phyloP scores from a whole-genome alignment of 2,797 vertebrate genomes.

The Micropoecilia bifurca region DNA sequence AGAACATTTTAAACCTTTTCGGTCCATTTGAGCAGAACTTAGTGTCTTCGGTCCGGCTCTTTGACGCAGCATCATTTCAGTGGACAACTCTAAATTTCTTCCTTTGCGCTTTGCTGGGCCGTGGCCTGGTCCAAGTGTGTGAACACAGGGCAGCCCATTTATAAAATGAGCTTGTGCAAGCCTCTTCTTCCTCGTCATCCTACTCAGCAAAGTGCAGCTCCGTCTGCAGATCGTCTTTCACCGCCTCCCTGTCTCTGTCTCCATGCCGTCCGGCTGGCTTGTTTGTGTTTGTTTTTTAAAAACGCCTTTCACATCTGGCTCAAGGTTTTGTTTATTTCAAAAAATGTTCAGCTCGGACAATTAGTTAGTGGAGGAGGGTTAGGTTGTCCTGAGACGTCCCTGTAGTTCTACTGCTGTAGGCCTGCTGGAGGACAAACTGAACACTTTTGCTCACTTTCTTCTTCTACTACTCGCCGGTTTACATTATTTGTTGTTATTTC shows the following conservation, averaged over 20 bases:
- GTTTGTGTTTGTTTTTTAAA: conserved; percentile 2
- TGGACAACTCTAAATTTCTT: conserved; percentile 32
- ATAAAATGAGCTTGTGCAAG: conserved; percentile 55
- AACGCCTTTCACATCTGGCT: not conserved
- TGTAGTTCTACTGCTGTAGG: not conserved
- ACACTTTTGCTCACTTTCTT: not conserved
- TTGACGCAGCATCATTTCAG: conserved; percentile 57
- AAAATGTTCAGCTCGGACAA: conserved; percentile 10
- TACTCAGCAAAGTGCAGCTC: conserved; percentile 71
- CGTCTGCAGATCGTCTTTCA: conserved; percentile 46
- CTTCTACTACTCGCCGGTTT: not conserved
- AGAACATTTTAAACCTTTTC: not conserved
- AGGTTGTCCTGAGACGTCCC: not conserved
- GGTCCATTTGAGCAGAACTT: not conserved
- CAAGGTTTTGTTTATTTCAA: not conserved
- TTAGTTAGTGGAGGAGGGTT: not conserved
- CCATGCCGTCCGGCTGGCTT: not conserved
- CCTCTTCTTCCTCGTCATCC: conserved; percentile 49
- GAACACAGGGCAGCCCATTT: conserved; percentile 63
- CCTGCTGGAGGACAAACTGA: not conserved
- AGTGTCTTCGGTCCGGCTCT: not conserved
- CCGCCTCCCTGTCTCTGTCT: not conserved
- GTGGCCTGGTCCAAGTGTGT: conserved; percentile 44
- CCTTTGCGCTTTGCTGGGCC: conserved; percentile 34
- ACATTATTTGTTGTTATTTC: not conserved